Percentiles rank a stretch among this genome's conserved stretches.
These are phyloP conservation scores for Anarsia innoxiella DNA, from an alignment of 2,888 invertebrate species.

Conservation along the genomic window DNA sequence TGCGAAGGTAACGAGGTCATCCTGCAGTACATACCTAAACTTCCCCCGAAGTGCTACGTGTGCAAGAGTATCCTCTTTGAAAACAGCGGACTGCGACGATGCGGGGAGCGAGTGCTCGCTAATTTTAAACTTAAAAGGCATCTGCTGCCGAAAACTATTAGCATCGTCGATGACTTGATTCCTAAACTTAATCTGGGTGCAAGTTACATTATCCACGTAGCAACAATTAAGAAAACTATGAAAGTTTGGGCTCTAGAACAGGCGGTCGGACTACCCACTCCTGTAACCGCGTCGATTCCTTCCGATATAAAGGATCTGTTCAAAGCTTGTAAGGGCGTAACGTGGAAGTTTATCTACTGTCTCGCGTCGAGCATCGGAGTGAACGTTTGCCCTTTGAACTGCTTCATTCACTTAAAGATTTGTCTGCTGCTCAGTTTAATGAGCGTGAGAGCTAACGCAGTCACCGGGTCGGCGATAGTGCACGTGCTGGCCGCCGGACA, in stretches of 20 bases:
- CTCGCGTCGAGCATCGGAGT: conserved; percentile 55
- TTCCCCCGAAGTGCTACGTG: conserved; percentile 47
- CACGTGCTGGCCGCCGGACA: conserved; percentile 49
- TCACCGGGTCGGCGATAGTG: conserved; percentile 40
- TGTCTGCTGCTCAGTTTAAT: conserved; percentile 51
- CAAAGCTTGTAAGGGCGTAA: conserved; percentile 37
- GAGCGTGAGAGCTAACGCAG: conserved; percentile 48
- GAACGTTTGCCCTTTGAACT: conserved; percentile 49
- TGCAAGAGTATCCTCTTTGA: conserved; percentile 54
- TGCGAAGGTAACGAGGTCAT: conserved; percentile 60
- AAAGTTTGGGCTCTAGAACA: conserved; percentile 49
- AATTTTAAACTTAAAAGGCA: conserved; percentile 36
- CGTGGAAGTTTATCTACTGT: conserved; percentile 64
- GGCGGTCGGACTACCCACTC: conserved; percentile 28
- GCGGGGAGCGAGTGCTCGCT: conserved; percentile 51
- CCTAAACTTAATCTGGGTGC: conserved; percentile 38
- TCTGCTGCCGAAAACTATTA: conserved; percentile 33
- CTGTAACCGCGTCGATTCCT: conserved; percentile 35
- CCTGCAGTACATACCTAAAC: conserved; percentile 50
- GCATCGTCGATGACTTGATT: conserved; percentile 51
- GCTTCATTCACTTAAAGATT: conserved; percentile 62
- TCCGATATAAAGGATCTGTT: conserved; percentile 43
- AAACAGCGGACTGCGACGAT: conserved; percentile 54
- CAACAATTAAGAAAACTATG: conserved; percentile 39
- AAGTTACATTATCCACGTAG: conserved; percentile 35